Conservation (phyloP, 2,113 vertebrate species). For the Zeus faber region DNA sequence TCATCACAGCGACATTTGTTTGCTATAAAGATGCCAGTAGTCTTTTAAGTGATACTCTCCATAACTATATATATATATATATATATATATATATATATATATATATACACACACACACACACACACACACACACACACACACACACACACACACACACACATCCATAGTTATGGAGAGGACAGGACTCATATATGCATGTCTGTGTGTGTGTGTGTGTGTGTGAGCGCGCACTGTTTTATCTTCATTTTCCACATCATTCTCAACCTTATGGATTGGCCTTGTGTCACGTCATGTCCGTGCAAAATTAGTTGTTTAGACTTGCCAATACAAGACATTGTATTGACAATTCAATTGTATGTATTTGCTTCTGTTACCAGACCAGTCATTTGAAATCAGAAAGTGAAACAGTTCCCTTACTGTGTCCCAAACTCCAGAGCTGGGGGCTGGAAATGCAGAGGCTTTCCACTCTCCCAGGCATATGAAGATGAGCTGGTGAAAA, state of each 20-base stretch:
- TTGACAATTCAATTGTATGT: neutral
- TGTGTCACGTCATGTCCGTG: neutral
- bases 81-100: too few species aligned
- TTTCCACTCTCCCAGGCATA: slow-evolving; percentile 80
- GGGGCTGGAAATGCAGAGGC: slow-evolving; percentile 88
- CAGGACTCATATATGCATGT: too few species aligned
- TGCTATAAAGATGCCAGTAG: neutral
- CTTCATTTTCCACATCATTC: slow-evolving; percentile 28
- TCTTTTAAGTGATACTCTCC: slow-evolving; percentile 7
- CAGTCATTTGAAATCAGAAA: neutral
- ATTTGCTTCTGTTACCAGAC: neutral
- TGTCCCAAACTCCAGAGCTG: slow-evolving; percentile 88
- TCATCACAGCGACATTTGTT: slow-evolving; percentile 4
- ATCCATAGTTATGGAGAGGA: too few species aligned
- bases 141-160: too few species aligned
- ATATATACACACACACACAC: too few species aligned
- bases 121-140: too few species aligned
- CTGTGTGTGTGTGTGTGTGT: too few species aligned
- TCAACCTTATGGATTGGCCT: neutral
- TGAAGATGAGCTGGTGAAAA: slow-evolving; percentile 78
- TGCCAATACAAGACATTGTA: neutral
- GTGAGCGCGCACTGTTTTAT: too few species aligned
- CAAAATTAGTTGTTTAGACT: neutral
- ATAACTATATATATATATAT: too few species aligned
- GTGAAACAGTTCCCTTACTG: slow-evolving; percentile 83